phyloP scores from a whole-genome alignment of 2,888 invertebrate species.

The Ernsta delagoae region DNA sequence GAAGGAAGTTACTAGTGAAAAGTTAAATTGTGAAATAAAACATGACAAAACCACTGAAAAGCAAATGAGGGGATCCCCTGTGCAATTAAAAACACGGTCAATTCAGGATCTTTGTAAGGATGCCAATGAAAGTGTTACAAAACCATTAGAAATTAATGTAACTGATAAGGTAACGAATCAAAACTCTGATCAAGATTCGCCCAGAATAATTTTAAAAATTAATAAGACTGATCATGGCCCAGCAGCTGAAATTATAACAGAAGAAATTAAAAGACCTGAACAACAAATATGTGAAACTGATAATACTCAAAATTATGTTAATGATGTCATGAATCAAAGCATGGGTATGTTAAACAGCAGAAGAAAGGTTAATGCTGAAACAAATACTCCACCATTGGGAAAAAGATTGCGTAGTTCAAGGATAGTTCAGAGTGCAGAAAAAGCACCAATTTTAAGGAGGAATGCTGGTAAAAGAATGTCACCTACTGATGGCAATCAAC shows the following conservation, averaged over 20 bases:
- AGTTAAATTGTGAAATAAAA: slow-evolving; percentile 45
- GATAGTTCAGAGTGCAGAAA: slow-evolving; percentile 69
- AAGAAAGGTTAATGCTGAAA: slow-evolving; percentile 58
- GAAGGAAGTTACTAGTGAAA: slow-evolving; percentile 42
- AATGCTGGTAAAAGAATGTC: slow-evolving; percentile 64
- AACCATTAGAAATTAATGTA: slow-evolving; percentile 79
- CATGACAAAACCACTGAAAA: slow-evolving; percentile 51
- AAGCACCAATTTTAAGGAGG: slow-evolving; percentile 55
- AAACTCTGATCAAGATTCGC: slow-evolving; percentile 80
- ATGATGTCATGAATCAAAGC: slow-evolving; percentile 52
- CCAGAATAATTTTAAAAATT: slow-evolving; percentile 87
- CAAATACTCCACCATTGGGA: slow-evolving; percentile 61
- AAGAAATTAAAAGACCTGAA: slow-evolving; percentile 64
- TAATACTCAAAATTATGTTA: slow-evolving; percentile 59
- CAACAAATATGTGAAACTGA: slow-evolving; percentile 54
- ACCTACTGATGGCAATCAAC: slow-evolving; percentile 56
- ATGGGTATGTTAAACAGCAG: slow-evolving; percentile 63
- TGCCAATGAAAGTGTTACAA: slow-evolving; percentile 64
- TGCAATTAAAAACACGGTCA: slow-evolving; percentile 48
- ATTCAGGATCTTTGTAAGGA: slow-evolving; percentile 60
- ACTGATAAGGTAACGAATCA: slow-evolving; percentile 68
- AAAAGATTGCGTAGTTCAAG: slow-evolving; percentile 77
- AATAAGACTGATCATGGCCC: slow-evolving; percentile 85
- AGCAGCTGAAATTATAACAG: slow-evolving; percentile 79
- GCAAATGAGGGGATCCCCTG: slow-evolving; percentile 44